Evolutionary conservation across 2,888 invertebrate species (phyloP).

Genomic region (Oscheius sp.): DNA sequence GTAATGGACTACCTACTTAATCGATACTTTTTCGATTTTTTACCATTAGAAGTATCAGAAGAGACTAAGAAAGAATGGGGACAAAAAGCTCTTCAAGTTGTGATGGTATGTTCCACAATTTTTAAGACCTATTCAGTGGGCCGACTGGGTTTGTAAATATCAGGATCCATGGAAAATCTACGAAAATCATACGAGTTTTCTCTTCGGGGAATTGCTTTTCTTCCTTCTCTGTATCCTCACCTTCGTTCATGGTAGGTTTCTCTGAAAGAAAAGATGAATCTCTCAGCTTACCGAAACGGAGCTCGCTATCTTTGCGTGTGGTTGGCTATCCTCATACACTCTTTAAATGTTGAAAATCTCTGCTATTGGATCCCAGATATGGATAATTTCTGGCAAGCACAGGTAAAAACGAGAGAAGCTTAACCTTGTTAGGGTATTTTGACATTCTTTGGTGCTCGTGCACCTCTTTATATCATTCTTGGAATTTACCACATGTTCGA

Average conservation of each 20-base stretch:
- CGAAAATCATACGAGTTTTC: constrained; percentile 76
- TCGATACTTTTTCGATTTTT: constrained; percentile 60
- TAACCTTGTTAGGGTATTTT: constrained; percentile 73
- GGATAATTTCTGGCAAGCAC: constrained; percentile 86
- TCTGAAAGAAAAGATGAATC: background rate
- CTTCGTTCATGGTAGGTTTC: constrained; percentile 74
- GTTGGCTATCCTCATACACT: constrained; percentile 81
- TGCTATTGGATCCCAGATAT: constrained; percentile 80
- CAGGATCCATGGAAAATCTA: constrained; percentile 62
- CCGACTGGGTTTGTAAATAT: constrained; percentile 69
- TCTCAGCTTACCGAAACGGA: constrained; percentile 78
- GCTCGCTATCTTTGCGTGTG: constrained; percentile 82
- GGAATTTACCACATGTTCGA: constrained; percentile 76
- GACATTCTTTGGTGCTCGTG: constrained; percentile 79
- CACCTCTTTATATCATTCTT: constrained; percentile 81
- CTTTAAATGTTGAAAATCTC: constrained; percentile 80
- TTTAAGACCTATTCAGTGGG: constrained; percentile 53
- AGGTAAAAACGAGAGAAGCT: constrained; percentile 21
- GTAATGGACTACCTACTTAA: constrained; percentile 58
- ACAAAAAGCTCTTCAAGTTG: constrained; percentile 55
- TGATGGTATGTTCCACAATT: constrained; percentile 48
- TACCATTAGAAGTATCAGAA: constrained; percentile 64
- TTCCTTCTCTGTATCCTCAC: constrained; percentile 78
- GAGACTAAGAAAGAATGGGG: constrained; percentile 58
- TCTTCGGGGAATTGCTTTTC: constrained; percentile 77